These are phyloP conservation scores for Petrolisthes cinctipes DNA, from an alignment of 2,888 invertebrate species.

Conservation along the genomic window DNA sequence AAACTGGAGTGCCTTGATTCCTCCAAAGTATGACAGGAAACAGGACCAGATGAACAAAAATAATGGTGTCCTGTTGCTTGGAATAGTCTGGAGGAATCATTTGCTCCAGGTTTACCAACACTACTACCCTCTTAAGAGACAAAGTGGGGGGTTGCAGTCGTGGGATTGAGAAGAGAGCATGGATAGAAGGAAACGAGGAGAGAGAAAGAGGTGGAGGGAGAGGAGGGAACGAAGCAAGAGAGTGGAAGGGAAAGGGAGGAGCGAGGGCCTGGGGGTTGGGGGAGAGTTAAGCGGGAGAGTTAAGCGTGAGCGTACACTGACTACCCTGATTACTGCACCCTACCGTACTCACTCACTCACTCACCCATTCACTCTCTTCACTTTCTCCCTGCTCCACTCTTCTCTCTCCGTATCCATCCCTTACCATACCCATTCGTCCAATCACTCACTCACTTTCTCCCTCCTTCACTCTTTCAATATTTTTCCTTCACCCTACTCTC, in stretches of 20 bases:
- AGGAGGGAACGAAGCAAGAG: neutral
- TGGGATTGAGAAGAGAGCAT: neutral
- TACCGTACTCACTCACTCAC: neutral
- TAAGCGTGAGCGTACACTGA: neutral
- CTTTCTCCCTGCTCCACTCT: neutral
- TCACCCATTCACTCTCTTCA: neutral
- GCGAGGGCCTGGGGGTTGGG: neutral
- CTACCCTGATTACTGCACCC: neutral
- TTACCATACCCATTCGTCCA: neutral
- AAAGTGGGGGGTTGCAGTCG: no score
- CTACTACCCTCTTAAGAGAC: no score
- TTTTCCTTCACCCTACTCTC: neutral
- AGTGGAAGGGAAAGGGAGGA: conserved; percentile 8
- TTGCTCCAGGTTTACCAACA: no score
- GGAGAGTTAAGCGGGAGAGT: neutral
- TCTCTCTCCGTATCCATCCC: neutral
- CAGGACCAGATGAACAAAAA: no score
- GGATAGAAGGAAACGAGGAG: neutral
- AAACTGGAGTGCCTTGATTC: no score
- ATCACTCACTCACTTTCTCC: neutral
- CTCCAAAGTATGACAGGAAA: no score
- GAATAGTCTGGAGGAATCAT: no score
- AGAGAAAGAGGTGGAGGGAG: neutral
- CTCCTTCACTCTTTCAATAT: neutral
- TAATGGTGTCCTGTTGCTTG: no score